Evolutionary conservation across 92 coral and sea anemone species (phyloP).

Genomic region (Porites rus): DNA sequence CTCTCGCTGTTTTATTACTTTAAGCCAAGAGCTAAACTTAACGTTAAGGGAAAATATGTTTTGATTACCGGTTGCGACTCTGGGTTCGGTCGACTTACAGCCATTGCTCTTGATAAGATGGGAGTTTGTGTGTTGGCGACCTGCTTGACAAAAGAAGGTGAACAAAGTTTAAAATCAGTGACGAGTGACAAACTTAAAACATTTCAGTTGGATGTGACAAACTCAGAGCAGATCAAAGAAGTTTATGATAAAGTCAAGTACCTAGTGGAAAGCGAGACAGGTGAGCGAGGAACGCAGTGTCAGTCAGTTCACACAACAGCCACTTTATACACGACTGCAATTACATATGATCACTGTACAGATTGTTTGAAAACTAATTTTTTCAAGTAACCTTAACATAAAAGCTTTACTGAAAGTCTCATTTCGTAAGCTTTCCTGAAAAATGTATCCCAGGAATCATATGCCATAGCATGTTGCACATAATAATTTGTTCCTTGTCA

Average conservation of each 20-base stretch:
- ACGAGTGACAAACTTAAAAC: slow-evolving; percentile 50
- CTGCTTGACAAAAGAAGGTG: slow-evolving; percentile 59
- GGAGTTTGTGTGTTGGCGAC: slow-evolving; percentile 65
- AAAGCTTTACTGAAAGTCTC: too few species aligned
- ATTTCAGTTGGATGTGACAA: slow-evolving; percentile 60
- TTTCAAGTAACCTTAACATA: too few species aligned
- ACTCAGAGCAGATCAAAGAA: slow-evolving; percentile 39
- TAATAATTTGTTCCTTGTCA: too few species aligned
- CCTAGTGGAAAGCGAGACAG: slow-evolving; percentile 27
- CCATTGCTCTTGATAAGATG: slow-evolving; percentile 52
- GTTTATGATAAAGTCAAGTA: slow-evolving; percentile 50
- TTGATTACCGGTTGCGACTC: slow-evolving; percentile 72
- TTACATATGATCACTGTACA: too few species aligned
- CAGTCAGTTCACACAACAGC: background rate
- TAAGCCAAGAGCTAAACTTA: background rate
- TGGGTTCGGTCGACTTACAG: slow-evolving; percentile 65
- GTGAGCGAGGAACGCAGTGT: background rate
- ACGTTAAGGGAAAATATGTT: slow-evolving; percentile 31
- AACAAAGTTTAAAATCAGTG: slow-evolving; percentile 31
- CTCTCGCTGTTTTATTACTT: background rate
- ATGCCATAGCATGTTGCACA: too few species aligned
- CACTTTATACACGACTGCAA: too few species aligned
- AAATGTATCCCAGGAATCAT: too few species aligned
- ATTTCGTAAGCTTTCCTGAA: too few species aligned
- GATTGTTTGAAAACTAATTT: too few species aligned